Conservation (phyloP, 2,888 invertebrate species). For the Rhamphomyia laevipes region DNA sequence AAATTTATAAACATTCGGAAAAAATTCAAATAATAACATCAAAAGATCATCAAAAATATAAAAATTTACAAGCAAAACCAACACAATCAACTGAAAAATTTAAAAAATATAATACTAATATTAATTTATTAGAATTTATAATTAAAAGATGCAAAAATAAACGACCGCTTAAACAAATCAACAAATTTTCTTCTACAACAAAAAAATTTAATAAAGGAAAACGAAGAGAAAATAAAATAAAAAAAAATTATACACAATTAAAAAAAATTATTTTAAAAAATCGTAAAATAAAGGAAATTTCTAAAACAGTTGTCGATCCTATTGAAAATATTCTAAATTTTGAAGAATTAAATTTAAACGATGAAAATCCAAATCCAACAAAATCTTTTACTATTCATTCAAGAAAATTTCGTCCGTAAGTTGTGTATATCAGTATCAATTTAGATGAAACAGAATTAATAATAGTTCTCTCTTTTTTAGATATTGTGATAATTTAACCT, state of each 20-base stretch:
- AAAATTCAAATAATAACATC: not conserved
- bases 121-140: not conserved
- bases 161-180: not conserved
- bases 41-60: not conserved
- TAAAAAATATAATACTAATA: no score
- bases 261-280: not conserved
- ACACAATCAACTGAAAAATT: not conserved
- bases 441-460: not conserved
- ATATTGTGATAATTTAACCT: conserved; percentile 49
- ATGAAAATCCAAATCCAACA: not conserved
- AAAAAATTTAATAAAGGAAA: not conserved
- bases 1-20: not conserved
- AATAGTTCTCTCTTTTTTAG: conserved; percentile 17
- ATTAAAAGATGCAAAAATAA: not conserved
- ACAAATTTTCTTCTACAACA: not conserved
- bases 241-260: not conserved
- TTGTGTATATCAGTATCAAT: no score
- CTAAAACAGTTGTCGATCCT: not conserved
- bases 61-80: not conserved
- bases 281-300: not conserved
- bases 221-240: not conserved
- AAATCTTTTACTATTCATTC: not conserved
- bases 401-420: not conserved
- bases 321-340: not conserved
- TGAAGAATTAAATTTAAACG: not conserved